Evolutionary conservation across 2,113 vertebrate species (phyloP).

Genomic region (Marcusenius ussheri): DNA sequence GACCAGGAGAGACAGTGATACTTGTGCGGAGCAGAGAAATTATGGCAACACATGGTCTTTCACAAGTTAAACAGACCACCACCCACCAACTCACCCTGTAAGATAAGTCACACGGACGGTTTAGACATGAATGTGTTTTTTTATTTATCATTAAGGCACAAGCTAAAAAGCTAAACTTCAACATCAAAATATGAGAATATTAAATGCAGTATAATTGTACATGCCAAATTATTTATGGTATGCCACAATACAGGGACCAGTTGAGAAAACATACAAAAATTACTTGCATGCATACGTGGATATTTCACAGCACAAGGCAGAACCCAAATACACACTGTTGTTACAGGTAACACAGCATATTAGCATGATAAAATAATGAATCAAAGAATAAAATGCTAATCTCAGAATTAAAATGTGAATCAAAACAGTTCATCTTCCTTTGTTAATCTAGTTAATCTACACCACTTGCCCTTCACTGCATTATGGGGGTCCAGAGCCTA

Average conservation of each 20-base stretch:
- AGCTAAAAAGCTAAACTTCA: not conserved
- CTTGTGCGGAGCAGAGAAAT: not conserved
- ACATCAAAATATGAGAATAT: not conserved
- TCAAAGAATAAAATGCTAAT: not conserved
- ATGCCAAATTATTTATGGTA: not conserved
- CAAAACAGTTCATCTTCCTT: too few species aligned
- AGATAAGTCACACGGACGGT: not conserved
- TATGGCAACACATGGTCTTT: not conserved
- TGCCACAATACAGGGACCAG: not conserved
- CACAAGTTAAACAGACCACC: not conserved
- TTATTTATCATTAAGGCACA: conserved; percentile 1
- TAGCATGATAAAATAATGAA: not conserved
- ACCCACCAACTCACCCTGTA: not conserved
- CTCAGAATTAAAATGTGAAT: too few species aligned
- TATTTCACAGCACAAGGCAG: too few species aligned
- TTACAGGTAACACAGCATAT: not conserved
- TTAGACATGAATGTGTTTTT: not conserved
- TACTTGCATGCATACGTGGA: not conserved
- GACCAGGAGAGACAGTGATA: not conserved
- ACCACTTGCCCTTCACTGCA: too few species aligned
- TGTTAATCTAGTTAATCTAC: too few species aligned
- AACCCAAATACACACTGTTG: too few species aligned
- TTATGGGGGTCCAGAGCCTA: not conserved
- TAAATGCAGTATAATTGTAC: not conserved
- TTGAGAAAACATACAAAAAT: not conserved